phyloP scores from a whole-genome alignment of 1,140 invertebrate species.

The Solenopsis invicta region DNA sequence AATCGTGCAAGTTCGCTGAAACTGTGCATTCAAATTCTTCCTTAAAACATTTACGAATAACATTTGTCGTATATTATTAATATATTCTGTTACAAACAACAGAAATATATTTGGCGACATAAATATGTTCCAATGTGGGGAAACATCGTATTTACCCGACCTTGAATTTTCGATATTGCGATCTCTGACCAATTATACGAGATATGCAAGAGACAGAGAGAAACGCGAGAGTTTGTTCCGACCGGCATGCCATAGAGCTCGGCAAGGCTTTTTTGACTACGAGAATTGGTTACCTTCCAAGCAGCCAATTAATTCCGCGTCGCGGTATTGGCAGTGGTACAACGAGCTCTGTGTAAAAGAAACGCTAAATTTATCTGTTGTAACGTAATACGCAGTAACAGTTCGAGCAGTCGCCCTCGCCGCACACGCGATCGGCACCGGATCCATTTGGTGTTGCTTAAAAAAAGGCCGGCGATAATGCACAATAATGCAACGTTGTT shows the following conservation, averaged over 20 bases:
- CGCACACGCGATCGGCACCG: constrained; percentile 43
- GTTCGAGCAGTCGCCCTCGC: constrained; percentile 57
- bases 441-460: constrained; percentile 55
- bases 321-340: constrained; percentile 84
- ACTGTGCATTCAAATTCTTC: neutral
- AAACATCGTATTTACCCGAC: neutral
- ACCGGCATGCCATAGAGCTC: neutral
- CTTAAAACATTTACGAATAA: neutral
- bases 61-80: neutral
- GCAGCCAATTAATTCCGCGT: constrained; percentile 84
- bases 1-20: neutral
- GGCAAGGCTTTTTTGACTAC: constrained; percentile 53
- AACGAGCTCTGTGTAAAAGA: constrained; percentile 83
- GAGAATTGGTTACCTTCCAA: constrained; percentile 83
- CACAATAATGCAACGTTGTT: constrained; percentile 18
- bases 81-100: neutral
- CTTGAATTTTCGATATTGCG: neutral
- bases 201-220: neutral
- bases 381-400: constrained; percentile 84
- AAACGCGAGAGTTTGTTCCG: neutral
- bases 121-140: neutral
- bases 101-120: neutral
- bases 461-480: constrained; percentile 11
- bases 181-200: neutral
- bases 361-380: constrained; percentile 86